Percentiles rank a stretch among this genome's conserved stretches.
Evolutionary conservation across 2,113 vertebrate genomes (phyloP).

Genomic region (Actenoides hombroni): DNA sequence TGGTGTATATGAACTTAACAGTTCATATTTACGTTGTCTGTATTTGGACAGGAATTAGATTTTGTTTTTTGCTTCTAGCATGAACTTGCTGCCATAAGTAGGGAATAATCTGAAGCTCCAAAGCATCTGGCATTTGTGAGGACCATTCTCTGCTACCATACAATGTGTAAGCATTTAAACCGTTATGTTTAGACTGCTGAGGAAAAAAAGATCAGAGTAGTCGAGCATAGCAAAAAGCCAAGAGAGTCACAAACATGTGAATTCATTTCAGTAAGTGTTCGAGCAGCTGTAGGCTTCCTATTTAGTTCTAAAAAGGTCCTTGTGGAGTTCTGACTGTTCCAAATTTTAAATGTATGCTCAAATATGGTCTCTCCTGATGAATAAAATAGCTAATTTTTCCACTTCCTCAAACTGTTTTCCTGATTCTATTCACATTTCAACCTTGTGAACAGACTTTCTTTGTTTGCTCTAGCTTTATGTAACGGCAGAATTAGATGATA

Average conservation of each 20-base stretch:
- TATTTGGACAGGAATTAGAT: not conserved
- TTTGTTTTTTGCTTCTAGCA: not conserved
- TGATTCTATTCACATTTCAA: not conserved
- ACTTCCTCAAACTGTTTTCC: not conserved
- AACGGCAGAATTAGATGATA: not conserved
- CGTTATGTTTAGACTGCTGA: not conserved
- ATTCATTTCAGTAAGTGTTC: slow-evolving; percentile 20
- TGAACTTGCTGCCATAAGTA: not conserved
- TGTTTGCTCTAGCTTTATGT: not conserved
- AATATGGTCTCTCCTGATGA: not conserved
- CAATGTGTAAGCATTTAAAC: not conserved
- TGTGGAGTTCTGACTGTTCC: not conserved
- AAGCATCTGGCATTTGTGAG: not conserved
- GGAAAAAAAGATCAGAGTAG: not conserved
- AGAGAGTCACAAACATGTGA: slow-evolving; percentile 10
- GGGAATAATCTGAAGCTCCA: not conserved
- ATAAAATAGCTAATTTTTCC: not conserved
- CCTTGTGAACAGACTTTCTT: not conserved
- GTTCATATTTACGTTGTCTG: not conserved
- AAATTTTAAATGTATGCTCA: not conserved
- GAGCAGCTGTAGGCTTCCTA: slow-evolving; percentile 4
- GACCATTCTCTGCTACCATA: not conserved
- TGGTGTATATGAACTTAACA: not conserved
- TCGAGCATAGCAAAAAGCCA: not conserved
- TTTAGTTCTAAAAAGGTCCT: slow-evolving; percentile 18